Evolutionary conservation across 2,888 invertebrate genomes (phyloP).

Genomic region (Antheraea assamensis): DNA sequence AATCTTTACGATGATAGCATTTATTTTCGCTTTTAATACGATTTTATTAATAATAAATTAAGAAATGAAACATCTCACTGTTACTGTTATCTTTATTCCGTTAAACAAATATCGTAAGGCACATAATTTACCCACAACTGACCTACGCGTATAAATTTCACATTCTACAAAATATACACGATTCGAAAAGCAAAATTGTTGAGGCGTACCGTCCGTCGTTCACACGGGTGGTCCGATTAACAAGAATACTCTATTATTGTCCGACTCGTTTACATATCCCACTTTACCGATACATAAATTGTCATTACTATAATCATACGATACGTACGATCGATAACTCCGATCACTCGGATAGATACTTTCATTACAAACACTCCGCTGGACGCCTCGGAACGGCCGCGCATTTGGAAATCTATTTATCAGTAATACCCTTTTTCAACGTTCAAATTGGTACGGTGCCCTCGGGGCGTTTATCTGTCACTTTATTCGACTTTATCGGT

Average conservation of each 20-base stretch:
- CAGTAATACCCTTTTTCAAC: conserved; percentile 41
- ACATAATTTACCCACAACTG: conserved; percentile 8
- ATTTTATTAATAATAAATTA: background rate
- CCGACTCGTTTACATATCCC: conserved; percentile 71
- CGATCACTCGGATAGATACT: conserved; percentile 44
- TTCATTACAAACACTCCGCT: conserved; percentile 64
- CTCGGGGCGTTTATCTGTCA: conserved; percentile 50
- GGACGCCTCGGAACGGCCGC: conserved; percentile 54
- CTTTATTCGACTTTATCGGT: conserved; percentile 65
- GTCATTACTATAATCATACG: conserved; percentile 76
- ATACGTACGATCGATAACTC: conserved; percentile 66
- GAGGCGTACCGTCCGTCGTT: conserved; percentile 29
- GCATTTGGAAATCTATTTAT: conserved; percentile 47
- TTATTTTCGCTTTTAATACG: background rate
- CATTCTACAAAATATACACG: background rate
- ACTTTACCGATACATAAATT: conserved; percentile 72
- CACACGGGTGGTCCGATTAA: conserved; percentile 72
- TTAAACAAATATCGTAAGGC: conserved; percentile 3
- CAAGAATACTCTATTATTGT: conserved; percentile 48
- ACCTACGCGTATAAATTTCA: conserved; percentile 13
- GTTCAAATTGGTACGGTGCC: conserved; percentile 33
- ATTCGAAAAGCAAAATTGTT: conserved; percentile 3
- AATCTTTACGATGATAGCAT: background rate
- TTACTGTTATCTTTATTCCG: conserved; percentile 8
- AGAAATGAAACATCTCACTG: background rate